Base-by-base conservation (phyloP, 2,888 invertebrate genomes). In the Ophion slaviceki region DNA sequence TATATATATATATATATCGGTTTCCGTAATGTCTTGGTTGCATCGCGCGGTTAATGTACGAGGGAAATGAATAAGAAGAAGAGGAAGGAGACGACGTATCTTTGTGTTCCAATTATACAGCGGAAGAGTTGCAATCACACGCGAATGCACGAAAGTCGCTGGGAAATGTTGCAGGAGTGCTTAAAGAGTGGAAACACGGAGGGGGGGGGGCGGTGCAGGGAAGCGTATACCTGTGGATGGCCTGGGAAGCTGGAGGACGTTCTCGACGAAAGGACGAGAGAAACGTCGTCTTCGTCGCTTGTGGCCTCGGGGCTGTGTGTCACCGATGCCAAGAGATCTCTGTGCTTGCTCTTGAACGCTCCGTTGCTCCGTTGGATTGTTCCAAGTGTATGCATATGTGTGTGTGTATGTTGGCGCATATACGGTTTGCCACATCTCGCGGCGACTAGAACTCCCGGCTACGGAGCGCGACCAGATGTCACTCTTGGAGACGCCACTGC, bases 391-490 rank as follows among this genome's bases (percentile, higher is more conserved):
- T 67, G 32, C 70, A 53, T 62, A 24, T 45, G 57, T 57, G 61
- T 2, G 20, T n/a, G 8, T 8, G 7, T 24, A n/a, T 61, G 8
- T 61, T 7, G 8, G 20, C n/a, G 61, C 8, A n/a, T 17, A 11
- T 64, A 64, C 36, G 28, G 28, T n/a, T 72, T 10, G 64, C 64
- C 71, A 64, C 72, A 57, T 80, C 80, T 80, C 72, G 47, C 74
- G 71, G 45, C 62, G 53, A 68, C 53, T 68, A 78, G 66, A 59
- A 74, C 75, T 62, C 62, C 64, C 68, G 79, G 75, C 70, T 53
- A 78, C 61, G 45, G 79, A 79, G 79, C 70, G 79, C 78, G 85
- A 79, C 84, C 84, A 86, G 83, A 87, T 84, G 87, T 86, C 86
- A 87, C 84, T 81, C 84, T 81, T 40, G 71, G 85, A 85, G 82